Base-by-base conservation (phyloP, 2,113 vertebrate genomes). In the Euleptes europaea region DNA sequence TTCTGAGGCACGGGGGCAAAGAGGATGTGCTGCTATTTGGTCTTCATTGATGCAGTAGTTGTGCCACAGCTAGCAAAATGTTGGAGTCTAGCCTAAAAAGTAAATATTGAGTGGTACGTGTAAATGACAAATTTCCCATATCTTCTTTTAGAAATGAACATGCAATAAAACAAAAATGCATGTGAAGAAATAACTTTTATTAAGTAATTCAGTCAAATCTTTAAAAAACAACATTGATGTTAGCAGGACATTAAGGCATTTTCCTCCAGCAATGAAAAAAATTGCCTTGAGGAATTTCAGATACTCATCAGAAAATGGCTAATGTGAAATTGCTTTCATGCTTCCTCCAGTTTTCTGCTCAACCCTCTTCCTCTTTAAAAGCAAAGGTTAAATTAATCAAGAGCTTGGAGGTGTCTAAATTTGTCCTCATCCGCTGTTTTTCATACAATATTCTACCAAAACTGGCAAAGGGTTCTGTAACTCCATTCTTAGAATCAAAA, bases 171-270 rank as follows among this genome's bases (percentile, higher is more conserved):
- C 1, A 1, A 15, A 19, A 49, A 9, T 67, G 80, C 57, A 60
- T 84, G 84, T 40, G 89, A 92, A 93, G 86, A 92, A 93, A 91
- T 84, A 92, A 88, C 88, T 86, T 95, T 94, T 94, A 95, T 93
- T 94, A 90, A 88, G 86, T 88, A 90, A 92, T 87, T 84, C 80
- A 71, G 85, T 84, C 77, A 77, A 93, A 88, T 88, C 88, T 92
- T 93, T 84, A 91, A 92, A n/a, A 85, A 87, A 92, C 81, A 77
- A 57, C 75, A 89, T n/a, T 60, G 51, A 83, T 2, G 40, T 71
- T 90, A 89, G 89, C 88, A 86, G 91, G 90, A 92, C 86, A 76
- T 74, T 12, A 73, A 57, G 86, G 35, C 87, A 71, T 35, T 10
- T 86, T 85, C 86, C 86, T 90, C 93, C 90, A 92, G 89, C 90